These are phyloP conservation scores for Eulacestoma nigropectus DNA, from an alignment of 2,113 vertebrate genomes.

Conservation along the genomic window DNA sequence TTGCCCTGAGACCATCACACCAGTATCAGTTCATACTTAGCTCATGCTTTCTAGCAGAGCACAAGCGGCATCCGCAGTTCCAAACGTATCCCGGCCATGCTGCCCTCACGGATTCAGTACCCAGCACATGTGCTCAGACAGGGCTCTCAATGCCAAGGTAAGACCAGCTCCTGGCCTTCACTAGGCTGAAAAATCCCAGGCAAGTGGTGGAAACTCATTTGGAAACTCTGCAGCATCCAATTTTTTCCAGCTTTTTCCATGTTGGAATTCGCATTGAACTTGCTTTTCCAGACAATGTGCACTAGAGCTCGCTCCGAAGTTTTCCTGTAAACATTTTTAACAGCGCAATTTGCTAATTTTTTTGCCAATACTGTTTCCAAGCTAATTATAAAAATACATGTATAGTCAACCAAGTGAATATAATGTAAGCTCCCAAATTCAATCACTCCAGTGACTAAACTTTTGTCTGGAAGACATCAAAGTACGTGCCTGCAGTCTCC, in stretches of 20 bases:
- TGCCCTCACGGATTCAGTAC: background rate
- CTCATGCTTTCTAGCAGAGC: background rate
- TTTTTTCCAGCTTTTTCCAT: background rate
- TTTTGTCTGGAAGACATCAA: constrained; percentile 42
- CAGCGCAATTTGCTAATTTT: background rate
- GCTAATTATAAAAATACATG: background rate
- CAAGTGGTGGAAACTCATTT: background rate
- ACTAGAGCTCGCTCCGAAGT: background rate
- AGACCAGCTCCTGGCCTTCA: background rate
- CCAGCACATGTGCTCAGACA: background rate
- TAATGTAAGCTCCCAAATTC: constrained; percentile 1
- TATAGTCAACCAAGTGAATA: background rate
- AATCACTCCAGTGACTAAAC: constrained; percentile 34
- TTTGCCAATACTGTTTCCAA: background rate
- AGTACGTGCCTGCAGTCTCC: constrained; percentile 8
- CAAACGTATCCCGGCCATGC: background rate
- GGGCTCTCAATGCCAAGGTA: fast-evolving
- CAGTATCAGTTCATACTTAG: background rate
- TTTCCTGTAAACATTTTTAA: background rate
- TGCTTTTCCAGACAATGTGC: background rate
- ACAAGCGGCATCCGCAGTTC: background rate
- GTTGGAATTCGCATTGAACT: background rate
- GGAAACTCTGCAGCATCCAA: background rate
- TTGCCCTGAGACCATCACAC: background rate
- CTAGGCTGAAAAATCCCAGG: fast-evolving